Percentiles rank a stretch among this genome's conserved stretches.
Evolutionary conservation across 2,888 invertebrate genomes (phyloP).

Genomic region (Himalopsyche anomala): DNA sequence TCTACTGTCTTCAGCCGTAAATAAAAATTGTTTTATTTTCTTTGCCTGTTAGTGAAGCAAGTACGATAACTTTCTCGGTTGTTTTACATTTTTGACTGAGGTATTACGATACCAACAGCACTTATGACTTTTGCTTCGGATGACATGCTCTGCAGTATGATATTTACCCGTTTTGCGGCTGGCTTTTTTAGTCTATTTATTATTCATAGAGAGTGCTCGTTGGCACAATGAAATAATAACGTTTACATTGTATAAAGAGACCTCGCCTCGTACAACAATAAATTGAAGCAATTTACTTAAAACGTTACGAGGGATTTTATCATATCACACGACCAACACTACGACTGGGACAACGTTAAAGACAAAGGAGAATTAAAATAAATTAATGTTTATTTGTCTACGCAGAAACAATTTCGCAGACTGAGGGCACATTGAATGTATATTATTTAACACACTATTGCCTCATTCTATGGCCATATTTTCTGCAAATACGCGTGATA

Average conservation of each 20-base stretch:
- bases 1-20: too few species aligned
- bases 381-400: background rate
- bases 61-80: background rate
- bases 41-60: too few species aligned
- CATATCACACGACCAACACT: conserved; percentile 16
- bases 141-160: conserved; percentile 14
- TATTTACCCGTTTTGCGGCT: conserved; percentile 10
- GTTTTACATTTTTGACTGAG: background rate
- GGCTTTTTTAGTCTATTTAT: conserved; percentile 53
- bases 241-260: conserved; percentile 51
- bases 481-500: too few species aligned
- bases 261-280: conserved; percentile 35
- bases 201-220: conserved; percentile 54
- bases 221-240: conserved; percentile 59
- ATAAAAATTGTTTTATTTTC: too few species aligned
- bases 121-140: conserved; percentile 11
- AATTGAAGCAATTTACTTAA: conserved; percentile 47
- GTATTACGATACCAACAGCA: background rate
- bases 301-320: conserved; percentile 29
- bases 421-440: too few species aligned
- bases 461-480: too few species aligned
- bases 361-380: conserved; percentile 10
- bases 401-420: too few species aligned
- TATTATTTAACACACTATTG: too few species aligned
- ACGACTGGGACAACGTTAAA: background rate